Conservation (phyloP, 2,113 vertebrate genomes). For the Forbesichthys papilliferus region DNA sequence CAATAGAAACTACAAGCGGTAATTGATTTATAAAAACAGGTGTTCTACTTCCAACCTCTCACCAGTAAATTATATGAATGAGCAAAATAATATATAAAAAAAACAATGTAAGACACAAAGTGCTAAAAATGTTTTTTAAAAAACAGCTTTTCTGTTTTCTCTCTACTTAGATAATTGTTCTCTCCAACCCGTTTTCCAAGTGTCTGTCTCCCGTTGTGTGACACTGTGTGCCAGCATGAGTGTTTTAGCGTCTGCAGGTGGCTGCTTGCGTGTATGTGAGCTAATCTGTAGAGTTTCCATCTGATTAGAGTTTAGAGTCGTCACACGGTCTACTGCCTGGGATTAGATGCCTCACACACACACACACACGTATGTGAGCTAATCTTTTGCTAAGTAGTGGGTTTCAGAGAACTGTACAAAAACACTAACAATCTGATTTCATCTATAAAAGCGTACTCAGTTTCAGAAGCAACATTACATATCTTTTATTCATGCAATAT, state of each 20-base stretch:
- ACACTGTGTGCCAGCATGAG: neutral
- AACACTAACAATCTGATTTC: too few species aligned
- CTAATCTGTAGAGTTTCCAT: conserved; percentile 66
- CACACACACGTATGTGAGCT: neutral
- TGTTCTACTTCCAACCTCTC: too few species aligned
- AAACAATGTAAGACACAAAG: too few species aligned
- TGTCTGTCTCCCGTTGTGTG: neutral
- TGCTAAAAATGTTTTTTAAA: too few species aligned
- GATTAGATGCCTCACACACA: conserved; percentile 53
- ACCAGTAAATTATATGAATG: too few species aligned
- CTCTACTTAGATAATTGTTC: too few species aligned
- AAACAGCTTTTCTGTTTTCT: too few species aligned
- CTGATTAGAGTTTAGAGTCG: conserved; percentile 49
- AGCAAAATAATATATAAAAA: too few species aligned
- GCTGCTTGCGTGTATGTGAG: conserved; percentile 34
- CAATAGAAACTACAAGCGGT: neutral
- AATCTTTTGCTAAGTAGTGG: neutral
- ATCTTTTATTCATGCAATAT: too few species aligned
- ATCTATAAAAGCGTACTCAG: too few species aligned
- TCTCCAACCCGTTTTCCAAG: neutral
- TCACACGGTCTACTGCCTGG: conserved; percentile 37
- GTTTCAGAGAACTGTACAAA: neutral
- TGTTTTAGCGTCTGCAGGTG: neutral
- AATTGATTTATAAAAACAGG: neutral
- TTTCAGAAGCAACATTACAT: too few species aligned